phyloP scores from a whole-genome alignment of 2,113 vertebrate species.

The Hipposideros armiger region DNA sequence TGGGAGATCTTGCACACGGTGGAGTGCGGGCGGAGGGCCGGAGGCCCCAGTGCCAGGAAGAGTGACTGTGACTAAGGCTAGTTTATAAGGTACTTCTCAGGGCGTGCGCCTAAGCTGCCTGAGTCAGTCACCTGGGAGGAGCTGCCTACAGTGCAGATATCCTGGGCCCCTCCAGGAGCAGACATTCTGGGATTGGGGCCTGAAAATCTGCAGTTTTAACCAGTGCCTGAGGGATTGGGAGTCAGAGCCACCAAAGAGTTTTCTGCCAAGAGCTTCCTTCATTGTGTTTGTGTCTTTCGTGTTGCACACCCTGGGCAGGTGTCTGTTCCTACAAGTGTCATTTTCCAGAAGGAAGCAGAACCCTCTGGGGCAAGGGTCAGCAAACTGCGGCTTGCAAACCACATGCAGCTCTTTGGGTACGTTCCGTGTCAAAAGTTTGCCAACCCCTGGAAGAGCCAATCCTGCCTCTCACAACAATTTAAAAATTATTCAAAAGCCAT shows the following conservation, averaged over 20 bases:
- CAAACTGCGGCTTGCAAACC: no score
- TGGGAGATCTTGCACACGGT: not conserved
- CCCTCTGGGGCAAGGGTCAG: not conserved
- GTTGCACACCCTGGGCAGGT: not conserved
- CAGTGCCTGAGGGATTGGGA: not conserved
- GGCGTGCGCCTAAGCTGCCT: not conserved
- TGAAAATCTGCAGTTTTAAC: not conserved
- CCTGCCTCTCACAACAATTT: no score
- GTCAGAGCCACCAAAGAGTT: not conserved
- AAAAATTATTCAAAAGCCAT: no score
- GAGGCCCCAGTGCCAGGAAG: not conserved
- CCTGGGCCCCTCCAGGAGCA: not conserved
- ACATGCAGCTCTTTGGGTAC: no score
- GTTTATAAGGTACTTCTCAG: not conserved
- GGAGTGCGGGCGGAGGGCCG: not conserved
- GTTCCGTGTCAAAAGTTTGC: no score
- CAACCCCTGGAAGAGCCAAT: no score
- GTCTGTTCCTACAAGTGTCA: not conserved
- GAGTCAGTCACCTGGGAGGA: not conserved
- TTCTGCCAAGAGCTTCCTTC: not conserved
- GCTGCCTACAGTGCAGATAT: not conserved
- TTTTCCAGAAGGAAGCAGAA: not conserved
- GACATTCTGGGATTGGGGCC: rapidly evolving
- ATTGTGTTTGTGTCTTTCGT: not conserved
- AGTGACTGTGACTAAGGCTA: not conserved